phyloP scores from a whole-genome alignment of 2,888 invertebrate genomes.

The Dynastes hyllus region DNA sequence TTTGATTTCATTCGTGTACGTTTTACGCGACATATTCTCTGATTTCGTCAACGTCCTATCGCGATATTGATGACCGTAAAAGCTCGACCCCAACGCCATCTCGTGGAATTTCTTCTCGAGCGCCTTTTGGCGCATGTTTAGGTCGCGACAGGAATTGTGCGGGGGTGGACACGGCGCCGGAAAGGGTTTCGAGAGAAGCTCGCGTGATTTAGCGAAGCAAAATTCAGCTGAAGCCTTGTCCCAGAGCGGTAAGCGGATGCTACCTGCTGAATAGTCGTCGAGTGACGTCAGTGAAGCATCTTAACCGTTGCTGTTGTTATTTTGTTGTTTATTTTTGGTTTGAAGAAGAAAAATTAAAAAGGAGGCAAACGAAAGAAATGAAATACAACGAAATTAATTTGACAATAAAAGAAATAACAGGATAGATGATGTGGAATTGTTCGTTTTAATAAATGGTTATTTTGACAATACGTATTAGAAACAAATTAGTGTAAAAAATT shows the following conservation, averaged over 20 bases:
- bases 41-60: constrained; percentile 69
- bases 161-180: constrained; percentile 63
- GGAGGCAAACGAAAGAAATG: constrained; percentile 49
- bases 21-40: constrained; percentile 70
- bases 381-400: constrained; percentile 38
- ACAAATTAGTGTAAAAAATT: constrained; percentile 56
- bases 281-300: constrained; percentile 73
- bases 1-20: constrained; percentile 63
- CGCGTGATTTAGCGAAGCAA: constrained; percentile 82
- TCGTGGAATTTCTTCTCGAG: constrained; percentile 51
- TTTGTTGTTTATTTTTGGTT: constrained; percentile 2
- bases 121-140: constrained; percentile 56
- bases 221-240: constrained; percentile 84
- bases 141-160: constrained; percentile 68
- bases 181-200: constrained; percentile 78
- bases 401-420: constrained; percentile 24
- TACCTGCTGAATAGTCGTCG: constrained; percentile 69
- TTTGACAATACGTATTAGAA: not conserved
- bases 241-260: constrained; percentile 78
- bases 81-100: constrained; percentile 47
- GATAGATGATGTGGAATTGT: constrained; percentile 48
- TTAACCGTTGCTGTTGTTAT: constrained; percentile 69
- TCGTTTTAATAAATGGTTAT: no score
- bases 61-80: constrained; percentile 59
- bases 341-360: no score